Conservation (phyloP, 2,888 invertebrate species). For the Geotrupes spiniger region DNA sequence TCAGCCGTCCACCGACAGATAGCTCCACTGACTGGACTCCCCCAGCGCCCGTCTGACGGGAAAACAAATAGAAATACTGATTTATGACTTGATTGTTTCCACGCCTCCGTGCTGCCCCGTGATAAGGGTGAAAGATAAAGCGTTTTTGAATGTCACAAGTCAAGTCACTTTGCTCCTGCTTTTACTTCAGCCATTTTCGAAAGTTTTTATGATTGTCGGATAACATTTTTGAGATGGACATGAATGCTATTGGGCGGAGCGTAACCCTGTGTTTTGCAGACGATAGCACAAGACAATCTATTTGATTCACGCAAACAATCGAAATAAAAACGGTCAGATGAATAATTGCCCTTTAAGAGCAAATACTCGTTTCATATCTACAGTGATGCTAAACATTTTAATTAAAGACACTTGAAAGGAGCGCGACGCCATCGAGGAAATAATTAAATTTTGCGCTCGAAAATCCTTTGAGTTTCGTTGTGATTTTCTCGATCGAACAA, state of each 20-base stretch:
- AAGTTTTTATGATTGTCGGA: constrained; percentile 5
- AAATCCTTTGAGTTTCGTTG: constrained; percentile 16
- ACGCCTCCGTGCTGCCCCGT: constrained; percentile 31
- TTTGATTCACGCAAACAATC: no score
- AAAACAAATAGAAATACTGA: constrained; percentile 37
- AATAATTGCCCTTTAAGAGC: no score
- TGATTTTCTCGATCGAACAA: constrained; percentile 12
- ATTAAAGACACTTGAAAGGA: constrained; percentile 5
- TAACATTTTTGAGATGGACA: not conserved
- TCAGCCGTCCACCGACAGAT: constrained; percentile 39
- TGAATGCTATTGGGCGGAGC: no score
- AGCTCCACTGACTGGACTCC: constrained; percentile 34
- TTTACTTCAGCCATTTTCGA: constrained; percentile 11
- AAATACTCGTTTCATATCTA: not conserved
- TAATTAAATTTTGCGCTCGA: constrained; percentile 15
- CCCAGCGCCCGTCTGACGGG: constrained; percentile 24
- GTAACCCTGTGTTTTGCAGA: no score
- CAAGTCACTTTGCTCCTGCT: constrained; percentile 23
- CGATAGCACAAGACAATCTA: no score
- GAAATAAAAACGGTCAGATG: no score
- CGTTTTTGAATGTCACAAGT: constrained; percentile 31
- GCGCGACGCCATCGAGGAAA: constrained; percentile 10
- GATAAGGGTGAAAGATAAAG: constrained; percentile 34
- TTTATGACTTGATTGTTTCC: constrained; percentile 39
- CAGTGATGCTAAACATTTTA: not conserved